phyloP scores from a whole-genome alignment of 2,113 vertebrate genomes.

The Ciconia stormi region DNA sequence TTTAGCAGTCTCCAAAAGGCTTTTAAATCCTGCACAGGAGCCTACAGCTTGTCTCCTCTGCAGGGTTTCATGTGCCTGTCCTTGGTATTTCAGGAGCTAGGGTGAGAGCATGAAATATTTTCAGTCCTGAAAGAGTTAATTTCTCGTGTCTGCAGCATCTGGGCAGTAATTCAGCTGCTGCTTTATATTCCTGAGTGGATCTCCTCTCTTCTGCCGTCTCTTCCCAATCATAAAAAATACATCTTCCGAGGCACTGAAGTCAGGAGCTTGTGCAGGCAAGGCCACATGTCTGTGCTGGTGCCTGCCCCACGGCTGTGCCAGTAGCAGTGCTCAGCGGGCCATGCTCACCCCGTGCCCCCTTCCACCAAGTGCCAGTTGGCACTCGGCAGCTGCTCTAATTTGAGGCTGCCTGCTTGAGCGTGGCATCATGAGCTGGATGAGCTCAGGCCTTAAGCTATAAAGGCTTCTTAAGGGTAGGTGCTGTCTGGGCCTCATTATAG shows the following conservation, averaged over 20 bases:
- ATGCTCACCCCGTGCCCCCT: neutral
- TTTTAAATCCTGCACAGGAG: neutral
- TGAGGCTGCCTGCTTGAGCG: fast-evolving
- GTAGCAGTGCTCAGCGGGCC: fast-evolving
- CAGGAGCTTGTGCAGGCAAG: neutral
- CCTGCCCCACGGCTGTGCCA: neutral
- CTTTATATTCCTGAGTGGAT: neutral
- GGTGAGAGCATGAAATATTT: neutral
- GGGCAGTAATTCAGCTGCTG: neutral
- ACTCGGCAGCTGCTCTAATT: neutral
- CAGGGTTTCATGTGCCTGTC: fast-evolving
- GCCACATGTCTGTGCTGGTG: fast-evolving
- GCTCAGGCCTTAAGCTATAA: neutral
- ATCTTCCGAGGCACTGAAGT: neutral
- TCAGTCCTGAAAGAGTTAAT: neutral
- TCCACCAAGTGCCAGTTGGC: fast-evolving
- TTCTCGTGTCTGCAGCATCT: neutral
- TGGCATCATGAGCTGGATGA: neutral
- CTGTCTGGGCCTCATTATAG: neutral
- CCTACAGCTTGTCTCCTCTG: neutral
- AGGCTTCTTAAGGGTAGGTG: neutral
- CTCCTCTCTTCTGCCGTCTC: neutral
- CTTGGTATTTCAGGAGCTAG: neutral
- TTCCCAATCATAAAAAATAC: fast-evolving
- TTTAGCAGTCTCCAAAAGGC: neutral